phyloP scores from a whole-genome alignment of 2,888 invertebrate genomes.

The Mythimna pallens region DNA sequence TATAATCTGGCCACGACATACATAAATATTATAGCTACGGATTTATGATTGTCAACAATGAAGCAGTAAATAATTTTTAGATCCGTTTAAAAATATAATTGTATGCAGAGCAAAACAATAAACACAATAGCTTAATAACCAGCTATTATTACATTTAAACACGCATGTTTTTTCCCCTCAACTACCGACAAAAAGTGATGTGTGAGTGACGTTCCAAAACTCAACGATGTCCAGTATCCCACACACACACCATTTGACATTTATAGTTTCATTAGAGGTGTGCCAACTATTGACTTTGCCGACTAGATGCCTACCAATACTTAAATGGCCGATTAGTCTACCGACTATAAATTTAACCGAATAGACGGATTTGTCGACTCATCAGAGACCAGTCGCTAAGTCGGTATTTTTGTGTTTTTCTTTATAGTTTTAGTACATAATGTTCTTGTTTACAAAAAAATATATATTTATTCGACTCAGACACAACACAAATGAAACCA shows the following conservation, averaged over 20 bases:
- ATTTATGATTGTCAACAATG: not conserved
- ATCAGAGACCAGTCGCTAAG: too few species aligned
- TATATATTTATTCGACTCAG: too few species aligned
- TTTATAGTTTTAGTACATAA: too few species aligned
- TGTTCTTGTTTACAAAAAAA: too few species aligned
- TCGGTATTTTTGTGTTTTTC: too few species aligned
- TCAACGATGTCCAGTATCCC: slow-evolving; percentile 4
- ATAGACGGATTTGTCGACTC: not conserved
- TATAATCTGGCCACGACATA: too few species aligned
- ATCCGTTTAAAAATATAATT: slow-evolving; percentile 1
- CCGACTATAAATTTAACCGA: not conserved
- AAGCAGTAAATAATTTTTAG: too few species aligned
- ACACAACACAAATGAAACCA: too few species aligned
- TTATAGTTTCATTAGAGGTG: slow-evolving; percentile 14
- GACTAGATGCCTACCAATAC: not conserved
- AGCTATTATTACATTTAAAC: not conserved
- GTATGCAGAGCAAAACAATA: not conserved
- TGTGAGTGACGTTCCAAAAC: not conserved
- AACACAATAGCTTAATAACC: not conserved
- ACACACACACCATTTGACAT: slow-evolving; percentile 3
- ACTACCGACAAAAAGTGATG: slow-evolving; percentile 1
- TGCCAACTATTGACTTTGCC: not conserved
- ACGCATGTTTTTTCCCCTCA: not conserved
- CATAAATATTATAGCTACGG: too few species aligned
- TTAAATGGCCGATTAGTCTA: not conserved